Percentiles rank a stretch among this genome's conserved stretches.
Conservation (phyloP, 1,140 invertebrate species). For the Nymphalis io region DNA sequence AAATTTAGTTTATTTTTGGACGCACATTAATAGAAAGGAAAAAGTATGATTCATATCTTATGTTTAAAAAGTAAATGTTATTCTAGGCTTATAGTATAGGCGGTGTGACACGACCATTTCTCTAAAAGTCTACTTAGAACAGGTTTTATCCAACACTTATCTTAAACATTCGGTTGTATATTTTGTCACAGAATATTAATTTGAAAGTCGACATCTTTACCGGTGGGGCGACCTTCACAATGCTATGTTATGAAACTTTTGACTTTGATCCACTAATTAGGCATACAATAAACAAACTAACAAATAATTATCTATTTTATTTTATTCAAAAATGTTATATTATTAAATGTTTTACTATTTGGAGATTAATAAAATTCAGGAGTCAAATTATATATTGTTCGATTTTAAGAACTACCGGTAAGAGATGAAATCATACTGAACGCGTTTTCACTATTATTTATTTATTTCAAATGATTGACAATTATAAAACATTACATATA, state of each 20-base stretch:
- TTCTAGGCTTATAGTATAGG: background rate
- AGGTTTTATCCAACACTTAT: constrained; percentile 4
- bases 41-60: background rate
- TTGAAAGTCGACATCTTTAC: constrained; percentile 59
- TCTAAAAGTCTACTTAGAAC: constrained; percentile 5
- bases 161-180: background rate
- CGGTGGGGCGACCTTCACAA: constrained; percentile 45
- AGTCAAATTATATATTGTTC: too few species aligned
- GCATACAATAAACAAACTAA: background rate
- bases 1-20: background rate
- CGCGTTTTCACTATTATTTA: too few species aligned
- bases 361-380: too few species aligned
- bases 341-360: too few species aligned
- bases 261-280: constrained; percentile 36
- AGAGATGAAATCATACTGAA: too few species aligned
- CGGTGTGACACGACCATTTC: background rate
- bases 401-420: too few species aligned
- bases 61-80: constrained; percentile 4
- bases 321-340: too few species aligned
- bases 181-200: constrained; percentile 46
- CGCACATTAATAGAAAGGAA: background rate
- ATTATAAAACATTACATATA: too few species aligned
- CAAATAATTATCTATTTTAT: too few species aligned
- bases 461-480: too few species aligned
- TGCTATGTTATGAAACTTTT: constrained; percentile 48